Conservation (phyloP, 2,888 invertebrate genomes). For the Gonocerus acuteangulatus region DNA sequence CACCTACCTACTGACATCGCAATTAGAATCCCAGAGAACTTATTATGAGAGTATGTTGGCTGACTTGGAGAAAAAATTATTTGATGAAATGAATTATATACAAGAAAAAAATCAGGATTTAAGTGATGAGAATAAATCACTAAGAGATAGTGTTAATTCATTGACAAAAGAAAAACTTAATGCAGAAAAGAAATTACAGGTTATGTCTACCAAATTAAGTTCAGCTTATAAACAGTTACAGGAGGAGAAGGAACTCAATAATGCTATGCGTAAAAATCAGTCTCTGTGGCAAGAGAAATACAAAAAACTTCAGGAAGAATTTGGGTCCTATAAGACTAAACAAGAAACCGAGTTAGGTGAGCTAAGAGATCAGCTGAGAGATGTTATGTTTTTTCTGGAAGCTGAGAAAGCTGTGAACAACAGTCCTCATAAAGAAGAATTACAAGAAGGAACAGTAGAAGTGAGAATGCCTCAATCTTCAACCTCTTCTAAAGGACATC, state of each 20-base stretch:
- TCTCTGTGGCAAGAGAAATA: conserved; percentile 61
- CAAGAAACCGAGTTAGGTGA: conserved; percentile 63
- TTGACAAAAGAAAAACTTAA: conserved; percentile 58
- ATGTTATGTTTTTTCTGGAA: conserved; percentile 94
- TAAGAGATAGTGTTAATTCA: conserved; percentile 41
- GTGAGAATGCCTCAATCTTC: conserved; percentile 42
- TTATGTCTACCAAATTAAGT: conserved; percentile 55
- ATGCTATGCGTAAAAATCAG: conserved; percentile 68
- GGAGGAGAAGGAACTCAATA: conserved; percentile 79
- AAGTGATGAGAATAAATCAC: conserved; percentile 46
- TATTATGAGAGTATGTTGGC: conserved; percentile 79
- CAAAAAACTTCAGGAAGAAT: conserved; percentile 49
- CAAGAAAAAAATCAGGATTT: conserved; percentile 49
- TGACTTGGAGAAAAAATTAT: conserved; percentile 43
- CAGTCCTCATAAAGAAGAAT: conserved; percentile 51
- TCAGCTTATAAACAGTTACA: conserved; percentile 61
- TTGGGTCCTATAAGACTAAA: conserved; percentile 42
- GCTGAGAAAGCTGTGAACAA: conserved; percentile 63
- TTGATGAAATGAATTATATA: conserved; percentile 42
- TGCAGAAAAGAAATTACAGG: conserved; percentile 60
- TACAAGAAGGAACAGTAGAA: conserved; percentile 55
- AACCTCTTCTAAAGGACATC: conserved; percentile 23
- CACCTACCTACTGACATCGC: conserved; percentile 89
- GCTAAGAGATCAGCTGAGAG: conserved; percentile 84
- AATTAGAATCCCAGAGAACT: conserved; percentile 85